Conservation (phyloP, 2,888 invertebrate genomes). For the Thymelicus sylvestris region DNA sequence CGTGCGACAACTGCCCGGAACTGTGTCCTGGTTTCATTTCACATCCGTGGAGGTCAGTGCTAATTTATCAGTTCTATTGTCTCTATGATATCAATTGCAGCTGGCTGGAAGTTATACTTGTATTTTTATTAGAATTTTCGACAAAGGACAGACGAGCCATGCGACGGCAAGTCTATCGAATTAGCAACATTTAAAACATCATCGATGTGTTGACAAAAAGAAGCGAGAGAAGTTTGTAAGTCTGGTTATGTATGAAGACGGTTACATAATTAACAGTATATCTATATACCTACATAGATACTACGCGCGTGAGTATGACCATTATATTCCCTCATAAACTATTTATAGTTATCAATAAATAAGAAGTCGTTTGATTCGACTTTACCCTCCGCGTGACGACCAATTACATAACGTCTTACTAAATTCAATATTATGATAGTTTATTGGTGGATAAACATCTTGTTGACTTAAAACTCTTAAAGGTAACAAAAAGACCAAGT, state of each 20-base stretch:
- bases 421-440: neutral
- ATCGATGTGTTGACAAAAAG: no score
- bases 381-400: neutral
- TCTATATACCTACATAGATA: no score
- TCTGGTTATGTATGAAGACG: no score
- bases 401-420: neutral
- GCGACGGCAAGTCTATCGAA: no score
- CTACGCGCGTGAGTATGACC: no score
- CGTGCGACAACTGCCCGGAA: slow-evolving; percentile 93
- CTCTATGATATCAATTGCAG: neutral
- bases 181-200: no score
- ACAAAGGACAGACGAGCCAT: no score
- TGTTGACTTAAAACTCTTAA: neutral
- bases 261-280: no score
- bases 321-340: neutral
- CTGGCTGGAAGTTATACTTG: no score
- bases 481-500: no score
- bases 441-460: neutral
- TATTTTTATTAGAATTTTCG: no score
- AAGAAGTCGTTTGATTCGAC: neutral
- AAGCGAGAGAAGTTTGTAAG: no score
- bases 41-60: slow-evolving; percentile 94
- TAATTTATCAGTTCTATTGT: neutral
- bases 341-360: slow-evolving; percentile 1
- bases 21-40: slow-evolving; percentile 92